Conservation (phyloP, 92 coral and sea anemone genomes). For the Palythoa heliodiscus region DNA sequence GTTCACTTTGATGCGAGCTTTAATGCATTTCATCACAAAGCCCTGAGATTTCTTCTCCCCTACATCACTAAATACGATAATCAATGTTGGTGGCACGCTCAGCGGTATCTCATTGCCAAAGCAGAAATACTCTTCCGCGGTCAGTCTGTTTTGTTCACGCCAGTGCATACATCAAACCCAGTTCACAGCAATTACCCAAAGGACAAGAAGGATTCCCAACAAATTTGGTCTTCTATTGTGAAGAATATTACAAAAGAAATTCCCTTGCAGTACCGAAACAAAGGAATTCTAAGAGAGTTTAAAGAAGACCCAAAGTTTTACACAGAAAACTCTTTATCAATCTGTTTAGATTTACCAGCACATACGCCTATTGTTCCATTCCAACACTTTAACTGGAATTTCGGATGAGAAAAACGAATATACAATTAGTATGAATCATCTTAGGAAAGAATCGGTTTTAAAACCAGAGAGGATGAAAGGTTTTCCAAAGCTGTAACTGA, state of each 20-base stretch:
- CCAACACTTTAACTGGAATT: constrained; percentile 31
- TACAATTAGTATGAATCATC: neutral
- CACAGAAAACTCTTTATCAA: constrained; percentile 44
- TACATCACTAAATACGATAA: constrained; percentile 49
- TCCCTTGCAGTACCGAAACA: constrained; percentile 20
- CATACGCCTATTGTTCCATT: constrained; percentile 45
- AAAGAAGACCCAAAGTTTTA: constrained; percentile 35
- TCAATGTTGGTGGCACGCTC: constrained; percentile 55
- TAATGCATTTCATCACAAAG: constrained; percentile 52
- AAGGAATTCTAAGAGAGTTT: constrained; percentile 29
- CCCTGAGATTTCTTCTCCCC: constrained; percentile 43
- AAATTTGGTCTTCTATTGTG: constrained; percentile 51
- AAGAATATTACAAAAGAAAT: neutral
- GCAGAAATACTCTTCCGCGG: constrained; percentile 58
- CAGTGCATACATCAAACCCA: constrained; percentile 27
- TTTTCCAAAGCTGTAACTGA: too few species aligned
- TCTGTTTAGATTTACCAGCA: constrained; percentile 41
- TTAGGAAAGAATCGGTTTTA: neutral
- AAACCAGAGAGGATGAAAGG: neutral
- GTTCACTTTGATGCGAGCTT: constrained; percentile 55
- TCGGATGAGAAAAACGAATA: constrained; percentile 2
- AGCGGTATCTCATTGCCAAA: constrained; percentile 46
- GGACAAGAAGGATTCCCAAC: constrained; percentile 37
- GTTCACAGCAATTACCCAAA: constrained; percentile 49
- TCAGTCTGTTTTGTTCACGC: constrained; percentile 45